Conservation (phyloP, 2,888 invertebrate genomes). For the Microplitis manilae region DNA sequence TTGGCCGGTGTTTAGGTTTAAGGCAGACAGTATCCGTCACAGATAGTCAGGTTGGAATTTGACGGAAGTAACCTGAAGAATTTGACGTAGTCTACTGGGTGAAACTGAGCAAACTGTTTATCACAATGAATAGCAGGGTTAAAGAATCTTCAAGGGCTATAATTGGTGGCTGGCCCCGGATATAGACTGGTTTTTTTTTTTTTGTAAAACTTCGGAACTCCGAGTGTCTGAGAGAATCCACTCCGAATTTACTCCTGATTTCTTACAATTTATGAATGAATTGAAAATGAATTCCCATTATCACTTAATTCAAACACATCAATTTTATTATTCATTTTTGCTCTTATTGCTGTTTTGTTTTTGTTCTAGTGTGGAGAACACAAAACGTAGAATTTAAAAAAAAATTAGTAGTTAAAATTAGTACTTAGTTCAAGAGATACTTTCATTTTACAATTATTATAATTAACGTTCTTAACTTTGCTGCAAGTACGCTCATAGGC, state of each 20-base stretch:
- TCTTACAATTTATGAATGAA: too few species aligned
- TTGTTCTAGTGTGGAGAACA: neutral
- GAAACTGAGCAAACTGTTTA: constrained; percentile 1
- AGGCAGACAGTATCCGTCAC: constrained; percentile 6
- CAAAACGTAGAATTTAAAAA: neutral
- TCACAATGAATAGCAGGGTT: constrained; percentile 32
- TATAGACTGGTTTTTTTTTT: too few species aligned
- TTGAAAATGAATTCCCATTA: too few species aligned
- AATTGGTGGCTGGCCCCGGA: constrained; percentile 26
- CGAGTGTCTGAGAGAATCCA: too few species aligned
- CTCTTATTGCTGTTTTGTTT: too few species aligned
- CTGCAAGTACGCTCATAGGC: constrained; percentile 9
- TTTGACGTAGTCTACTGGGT: constrained; percentile 18
- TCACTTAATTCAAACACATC: too few species aligned
- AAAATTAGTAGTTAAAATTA: neutral
- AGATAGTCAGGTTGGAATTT: constrained; percentile 29
- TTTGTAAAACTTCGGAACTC: too few species aligned
- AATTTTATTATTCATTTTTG: too few species aligned
- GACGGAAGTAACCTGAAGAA: neutral
- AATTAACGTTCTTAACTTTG: constrained; percentile 17
- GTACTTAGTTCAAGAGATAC: neutral
- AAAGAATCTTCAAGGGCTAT: constrained; percentile 33
- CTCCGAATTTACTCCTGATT: too few species aligned
- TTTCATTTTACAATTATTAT: constrained; percentile 28
- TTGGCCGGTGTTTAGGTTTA: constrained; percentile 35